A percentile compares a stretch with the other conserved stretches of the same genome.
Conservation (phyloP, 2,888 invertebrate species). For the Automeris io region DNA sequence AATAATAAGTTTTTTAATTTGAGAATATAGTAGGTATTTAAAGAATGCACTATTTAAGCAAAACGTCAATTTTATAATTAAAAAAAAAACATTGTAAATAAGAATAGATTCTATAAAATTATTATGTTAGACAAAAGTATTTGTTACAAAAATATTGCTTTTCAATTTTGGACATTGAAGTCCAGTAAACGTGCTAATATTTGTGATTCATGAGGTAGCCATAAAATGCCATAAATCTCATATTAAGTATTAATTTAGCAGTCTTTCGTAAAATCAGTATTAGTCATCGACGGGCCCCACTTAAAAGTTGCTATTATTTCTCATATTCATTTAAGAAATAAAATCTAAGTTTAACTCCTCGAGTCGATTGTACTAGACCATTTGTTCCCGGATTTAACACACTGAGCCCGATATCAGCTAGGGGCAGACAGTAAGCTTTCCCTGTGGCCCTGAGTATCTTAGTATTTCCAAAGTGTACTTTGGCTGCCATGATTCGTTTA, state of each 20-base stretch:
- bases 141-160: constrained; percentile 58
- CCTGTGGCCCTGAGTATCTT: no score
- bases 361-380: no score
- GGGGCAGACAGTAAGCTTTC: no score
- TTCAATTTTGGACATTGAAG: constrained; percentile 40
- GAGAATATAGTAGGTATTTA: constrained; percentile 41
- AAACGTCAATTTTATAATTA: constrained; percentile 65
- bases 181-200: constrained; percentile 56
- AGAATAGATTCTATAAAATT: constrained; percentile 58
- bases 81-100: constrained; percentile 62
- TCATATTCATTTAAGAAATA: no score
- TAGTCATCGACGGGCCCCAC: constrained; percentile 33
- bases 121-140: constrained; percentile 40
- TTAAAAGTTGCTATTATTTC: no score
- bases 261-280: constrained; percentile 41
- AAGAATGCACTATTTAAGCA: constrained; percentile 44
- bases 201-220: constrained; percentile 74
- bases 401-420: no score
- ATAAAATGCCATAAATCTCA: constrained; percentile 68
- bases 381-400: no score
- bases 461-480: no score
- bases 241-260: constrained; percentile 24
- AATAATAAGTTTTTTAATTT: not conserved
- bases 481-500: no score
- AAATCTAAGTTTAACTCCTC: no score